Evolutionary conservation across 2,888 invertebrate species (phyloP).

Genomic region (Nematopogon swammerdamellus): DNA sequence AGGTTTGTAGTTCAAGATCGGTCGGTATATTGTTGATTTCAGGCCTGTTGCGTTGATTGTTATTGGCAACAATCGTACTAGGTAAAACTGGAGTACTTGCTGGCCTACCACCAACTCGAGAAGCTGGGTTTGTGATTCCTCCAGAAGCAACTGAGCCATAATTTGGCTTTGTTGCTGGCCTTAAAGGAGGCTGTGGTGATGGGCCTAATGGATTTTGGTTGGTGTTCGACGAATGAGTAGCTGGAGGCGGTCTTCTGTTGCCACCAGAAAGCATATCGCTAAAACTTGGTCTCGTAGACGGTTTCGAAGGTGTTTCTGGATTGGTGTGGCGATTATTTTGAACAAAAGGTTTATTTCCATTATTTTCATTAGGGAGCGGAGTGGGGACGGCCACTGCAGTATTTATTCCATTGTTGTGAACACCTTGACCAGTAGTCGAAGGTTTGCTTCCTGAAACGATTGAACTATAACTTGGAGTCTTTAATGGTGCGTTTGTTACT

Average conservation of each 20-base stretch:
- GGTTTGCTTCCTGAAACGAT: constrained; percentile 28
- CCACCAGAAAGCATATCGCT: constrained; percentile 1
- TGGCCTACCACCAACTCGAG: background rate
- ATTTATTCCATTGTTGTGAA: no score
- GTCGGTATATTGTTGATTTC: constrained; percentile 25
- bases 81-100: constrained; percentile 24
- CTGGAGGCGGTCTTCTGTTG: background rate
- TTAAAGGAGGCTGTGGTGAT: constrained; percentile 1
- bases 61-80: constrained; percentile 42
- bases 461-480: constrained; percentile 33
- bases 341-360: no score
- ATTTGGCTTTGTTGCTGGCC: constrained; percentile 1
- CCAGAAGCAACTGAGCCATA: background rate
- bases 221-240: constrained; percentile 3
- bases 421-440: no score
- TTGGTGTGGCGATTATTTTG: no score
- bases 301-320: constrained; percentile 2
- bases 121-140: constrained; percentile 1
- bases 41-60: constrained; percentile 21
- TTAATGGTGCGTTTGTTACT: constrained; percentile 20
- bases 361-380: no score
- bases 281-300: background rate
- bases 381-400: no score
- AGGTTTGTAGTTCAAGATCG: constrained; percentile 62
- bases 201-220: constrained; percentile 2